phyloP scores from a whole-genome alignment of 2,797 vertebrate species.

The Mastacembelus armatus region DNA sequence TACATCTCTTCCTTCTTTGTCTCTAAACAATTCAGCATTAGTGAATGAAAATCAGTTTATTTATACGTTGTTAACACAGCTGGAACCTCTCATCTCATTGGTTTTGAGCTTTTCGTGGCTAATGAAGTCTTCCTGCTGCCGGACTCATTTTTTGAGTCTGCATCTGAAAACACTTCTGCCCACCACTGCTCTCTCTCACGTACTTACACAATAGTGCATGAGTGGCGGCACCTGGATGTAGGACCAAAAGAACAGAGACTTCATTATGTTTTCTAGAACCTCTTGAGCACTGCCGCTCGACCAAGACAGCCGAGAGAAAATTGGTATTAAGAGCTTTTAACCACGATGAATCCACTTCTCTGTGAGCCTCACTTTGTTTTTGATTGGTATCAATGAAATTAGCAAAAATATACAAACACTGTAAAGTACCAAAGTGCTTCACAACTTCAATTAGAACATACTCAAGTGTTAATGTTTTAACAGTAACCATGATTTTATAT shows the following conservation, averaged over 20 bases:
- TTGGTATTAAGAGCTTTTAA: slow-evolving; percentile 13
- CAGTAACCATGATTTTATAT: no score
- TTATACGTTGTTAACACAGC: slow-evolving; percentile 23
- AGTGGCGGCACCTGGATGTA: slow-evolving; percentile 9
- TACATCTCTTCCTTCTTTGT: background rate
- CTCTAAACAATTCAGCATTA: background rate
- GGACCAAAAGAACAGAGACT: slow-evolving; percentile 19
- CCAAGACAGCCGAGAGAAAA: slow-evolving; percentile 16
- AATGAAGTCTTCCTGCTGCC: slow-evolving; percentile 12
- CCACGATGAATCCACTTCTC: slow-evolving; percentile 11
- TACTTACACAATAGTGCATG: slow-evolving; percentile 3
- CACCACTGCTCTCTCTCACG: slow-evolving; percentile 1
- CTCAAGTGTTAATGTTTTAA: background rate
- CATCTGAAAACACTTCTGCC: slow-evolving; percentile 19
- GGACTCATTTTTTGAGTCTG: slow-evolving; percentile 22
- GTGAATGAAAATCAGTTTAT: background rate
- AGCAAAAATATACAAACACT: background rate
- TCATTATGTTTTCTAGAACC: slow-evolving; percentile 33
- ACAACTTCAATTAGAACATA: background rate
- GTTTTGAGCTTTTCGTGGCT: slow-evolving; percentile 5
- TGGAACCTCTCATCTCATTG: background rate
- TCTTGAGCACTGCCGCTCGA: background rate
- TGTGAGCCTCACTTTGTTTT: slow-evolving; percentile 12
- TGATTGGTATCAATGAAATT: slow-evolving; percentile 11
- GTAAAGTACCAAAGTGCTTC: background rate